Evolutionary conservation across 2,797 vertebrate species (phyloP), one percentile per base, ranked within the genome.

Genomic region (Hybognathus amarus): DNA sequence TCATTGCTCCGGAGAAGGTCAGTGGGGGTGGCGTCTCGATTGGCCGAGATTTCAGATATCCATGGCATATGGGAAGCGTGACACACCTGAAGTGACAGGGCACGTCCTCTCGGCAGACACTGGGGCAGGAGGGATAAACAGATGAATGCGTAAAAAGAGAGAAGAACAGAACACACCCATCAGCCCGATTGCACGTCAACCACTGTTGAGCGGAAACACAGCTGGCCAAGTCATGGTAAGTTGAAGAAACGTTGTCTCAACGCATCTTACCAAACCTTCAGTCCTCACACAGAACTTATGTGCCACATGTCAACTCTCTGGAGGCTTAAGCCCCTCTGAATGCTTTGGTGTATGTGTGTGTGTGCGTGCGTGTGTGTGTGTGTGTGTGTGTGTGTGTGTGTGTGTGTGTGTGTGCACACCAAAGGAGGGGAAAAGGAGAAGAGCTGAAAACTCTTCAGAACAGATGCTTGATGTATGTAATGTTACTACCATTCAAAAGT

Each of bases 91-190:
- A 95, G 93, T 92, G 88, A 94, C 91, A 89, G 73, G 7, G 84
- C 61, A 79, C 90, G 86, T 89, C 22, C 40, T 85, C 79, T 74
- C 81, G 82, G 87, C 82, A 88, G 90, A 91, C 85, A 85, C 73
- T 76, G 71, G 85, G 89, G 90, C 90, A 91, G 91, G 87, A 92
- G 91, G 90, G 90, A 92, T 92, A 92, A 92, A 91, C 92, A 89
- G 94, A 94, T 95, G 91, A 95, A 94, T 96, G 94, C 94, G 89
- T 89, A 93, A 94, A 91, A 91, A 92, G 90, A 91, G 92, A 95
- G 95, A 94, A 94, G 94, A 92, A 92, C 90, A 61, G 91, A 91
- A 92, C 93, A 92, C 87, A 91, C 91, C 92, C 92, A 93, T 94
- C 93, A 93, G 90, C 88, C 84, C 88, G 92, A 93, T 94, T 93